Percentiles rank a stretch among this genome's conserved stretches.
These are phyloP conservation scores for Alectoris magna DNA, from an alignment of 2,797 vertebrate genomes.

Conservation along the genomic window DNA sequence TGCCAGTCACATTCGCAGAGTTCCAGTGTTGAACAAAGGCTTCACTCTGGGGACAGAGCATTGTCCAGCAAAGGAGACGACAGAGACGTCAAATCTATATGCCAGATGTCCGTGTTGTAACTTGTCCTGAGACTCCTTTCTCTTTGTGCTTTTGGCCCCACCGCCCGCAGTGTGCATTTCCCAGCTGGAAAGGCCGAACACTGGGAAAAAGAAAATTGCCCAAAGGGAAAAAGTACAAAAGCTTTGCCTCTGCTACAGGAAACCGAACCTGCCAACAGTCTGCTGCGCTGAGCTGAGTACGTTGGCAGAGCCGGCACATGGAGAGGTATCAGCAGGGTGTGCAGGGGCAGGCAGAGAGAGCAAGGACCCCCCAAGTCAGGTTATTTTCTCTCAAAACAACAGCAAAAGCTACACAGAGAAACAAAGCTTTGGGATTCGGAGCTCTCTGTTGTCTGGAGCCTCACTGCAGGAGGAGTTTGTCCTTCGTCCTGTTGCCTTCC, in stretches of 20 bases:
- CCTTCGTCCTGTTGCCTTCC: neutral
- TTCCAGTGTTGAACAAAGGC: conserved; percentile 29
- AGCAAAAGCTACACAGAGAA: neutral
- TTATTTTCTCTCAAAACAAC: conserved; percentile 20
- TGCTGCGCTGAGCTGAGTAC: conserved; percentile 26
- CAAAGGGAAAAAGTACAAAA: conserved; percentile 69
- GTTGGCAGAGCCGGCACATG: neutral
- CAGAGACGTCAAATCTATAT: conserved; percentile 60
- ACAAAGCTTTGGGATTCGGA: neutral
- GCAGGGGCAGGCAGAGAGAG: neutral
- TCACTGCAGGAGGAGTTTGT: neutral
- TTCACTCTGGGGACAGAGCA: conserved; percentile 59
- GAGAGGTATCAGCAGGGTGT: neutral
- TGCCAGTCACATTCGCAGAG: conserved; percentile 47
- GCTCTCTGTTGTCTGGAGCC: neutral
- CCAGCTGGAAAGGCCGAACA: conserved; percentile 60
- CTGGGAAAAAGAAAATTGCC: conserved; percentile 57
- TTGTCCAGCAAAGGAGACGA: conserved; percentile 53
- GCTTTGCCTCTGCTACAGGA: conserved; percentile 63
- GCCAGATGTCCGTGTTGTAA: conserved; percentile 61
- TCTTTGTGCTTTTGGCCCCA: conserved; percentile 33
- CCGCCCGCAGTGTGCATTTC: conserved; percentile 34
- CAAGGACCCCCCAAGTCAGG: neutral
- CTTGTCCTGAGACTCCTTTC: conserved; percentile 10
- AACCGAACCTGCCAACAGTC: conserved; percentile 57